Conservation (phyloP, 2,888 invertebrate genomes). For the Lasioglossum marginatum region DNA sequence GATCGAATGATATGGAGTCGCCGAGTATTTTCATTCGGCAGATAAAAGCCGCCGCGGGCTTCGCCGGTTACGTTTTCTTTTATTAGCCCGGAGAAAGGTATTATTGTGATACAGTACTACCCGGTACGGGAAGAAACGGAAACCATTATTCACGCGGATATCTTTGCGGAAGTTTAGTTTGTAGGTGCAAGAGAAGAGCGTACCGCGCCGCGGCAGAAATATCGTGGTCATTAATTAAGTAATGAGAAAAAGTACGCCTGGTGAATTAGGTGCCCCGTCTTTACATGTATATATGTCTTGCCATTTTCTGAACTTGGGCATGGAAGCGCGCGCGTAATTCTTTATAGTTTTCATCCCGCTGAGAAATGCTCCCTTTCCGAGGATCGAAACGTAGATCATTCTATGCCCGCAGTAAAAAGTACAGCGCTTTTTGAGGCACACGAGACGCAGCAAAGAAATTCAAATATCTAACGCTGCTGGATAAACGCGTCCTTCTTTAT, state of each 20-base stretch:
- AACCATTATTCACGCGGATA: slow-evolving; percentile 60
- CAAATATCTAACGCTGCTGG: background rate
- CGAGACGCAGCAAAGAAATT: background rate
- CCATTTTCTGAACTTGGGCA: slow-evolving; percentile 12
- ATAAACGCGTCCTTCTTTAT: background rate
- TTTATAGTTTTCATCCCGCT: slow-evolving; percentile 4
- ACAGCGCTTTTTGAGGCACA: background rate
- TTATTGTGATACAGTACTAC: slow-evolving; percentile 58
- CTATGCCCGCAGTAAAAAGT: background rate
- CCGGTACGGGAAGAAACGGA: slow-evolving; percentile 51
- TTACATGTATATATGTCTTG: slow-evolving; percentile 7
- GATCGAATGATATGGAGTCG: slow-evolving; percentile 36
- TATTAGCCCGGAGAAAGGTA: slow-evolving; percentile 35
- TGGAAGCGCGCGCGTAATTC: background rate
- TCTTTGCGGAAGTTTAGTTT: slow-evolving; percentile 53
- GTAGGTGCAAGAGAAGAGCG: slow-evolving; percentile 33
- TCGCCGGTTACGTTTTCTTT: slow-evolving; percentile 49
- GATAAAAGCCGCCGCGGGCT: background rate
- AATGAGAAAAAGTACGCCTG: slow-evolving; percentile 29
- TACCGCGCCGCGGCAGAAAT: slow-evolving; percentile 4
- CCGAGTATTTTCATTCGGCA: slow-evolving; percentile 12
- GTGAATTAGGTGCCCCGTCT: slow-evolving; percentile 36
- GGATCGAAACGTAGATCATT: background rate
- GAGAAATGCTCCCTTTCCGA: background rate
- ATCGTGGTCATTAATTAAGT: slow-evolving; percentile 47